Evolutionary conservation across 2,888 invertebrate genomes (phyloP).

Genomic region (Caenorhabditis sp.): DNA sequence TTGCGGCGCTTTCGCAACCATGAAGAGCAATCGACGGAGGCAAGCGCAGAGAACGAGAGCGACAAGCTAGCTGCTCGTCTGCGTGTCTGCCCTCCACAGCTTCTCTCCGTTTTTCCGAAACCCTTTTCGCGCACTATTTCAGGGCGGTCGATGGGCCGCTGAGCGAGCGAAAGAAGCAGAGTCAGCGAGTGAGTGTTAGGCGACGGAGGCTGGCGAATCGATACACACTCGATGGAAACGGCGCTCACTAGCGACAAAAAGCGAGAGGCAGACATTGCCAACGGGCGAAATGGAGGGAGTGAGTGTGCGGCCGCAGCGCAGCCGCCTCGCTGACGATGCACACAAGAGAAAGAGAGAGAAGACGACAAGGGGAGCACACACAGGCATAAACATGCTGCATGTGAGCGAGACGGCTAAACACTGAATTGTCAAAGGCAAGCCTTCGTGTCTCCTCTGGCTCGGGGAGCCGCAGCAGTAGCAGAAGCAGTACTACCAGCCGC

Average conservation of each 20-base stretch:
- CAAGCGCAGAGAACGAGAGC: constrained; percentile 29
- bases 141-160: constrained; percentile 45
- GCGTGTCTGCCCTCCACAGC: constrained; percentile 30
- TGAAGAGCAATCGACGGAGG: constrained; percentile 46
- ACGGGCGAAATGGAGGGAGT: constrained; percentile 44
- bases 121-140: constrained; percentile 62
- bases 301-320: constrained; percentile 50
- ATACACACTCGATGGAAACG: constrained; percentile 46
- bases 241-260: constrained; percentile 52
- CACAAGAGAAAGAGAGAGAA: constrained; percentile 22
- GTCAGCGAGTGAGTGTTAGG: constrained; percentile 12
- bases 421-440: constrained; percentile 56
- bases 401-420: constrained; percentile 52
- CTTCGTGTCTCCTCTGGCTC: constrained; percentile 32
- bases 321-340: constrained; percentile 56
- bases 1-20: constrained; percentile 46
- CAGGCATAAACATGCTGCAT: constrained; percentile 61
- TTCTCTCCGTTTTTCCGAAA: constrained; percentile 49
- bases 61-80: constrained; percentile 15
- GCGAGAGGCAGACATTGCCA: constrained; percentile 54
- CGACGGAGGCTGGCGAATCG: constrained; percentile 41
- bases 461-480: constrained; percentile 47
- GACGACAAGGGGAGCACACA: constrained; percentile 36
- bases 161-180: constrained; percentile 14
- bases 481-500: constrained; percentile 47